Conservation (phyloP, 2,113 vertebrate species). For the Gobius niger region DNA sequence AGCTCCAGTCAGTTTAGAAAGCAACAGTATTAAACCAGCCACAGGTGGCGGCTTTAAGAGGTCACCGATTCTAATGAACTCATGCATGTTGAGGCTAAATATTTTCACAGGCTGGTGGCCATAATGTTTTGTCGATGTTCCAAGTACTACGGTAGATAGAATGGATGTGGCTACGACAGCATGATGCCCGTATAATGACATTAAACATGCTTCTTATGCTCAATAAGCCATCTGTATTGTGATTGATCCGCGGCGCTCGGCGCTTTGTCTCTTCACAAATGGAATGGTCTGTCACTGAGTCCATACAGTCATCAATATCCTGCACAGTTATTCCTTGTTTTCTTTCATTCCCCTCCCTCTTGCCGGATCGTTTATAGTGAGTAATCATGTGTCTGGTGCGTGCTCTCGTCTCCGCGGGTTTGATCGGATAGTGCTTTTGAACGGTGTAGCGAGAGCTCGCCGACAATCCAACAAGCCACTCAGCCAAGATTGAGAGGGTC, state of each 20-base stretch:
- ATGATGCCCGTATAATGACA: conserved; percentile 92
- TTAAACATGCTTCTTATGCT: conserved; percentile 97
- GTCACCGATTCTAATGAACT: too few relatives aligned
- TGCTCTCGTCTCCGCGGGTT: conserved; percentile 85
- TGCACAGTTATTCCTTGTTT: conserved; percentile 67
- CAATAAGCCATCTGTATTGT: conserved; percentile 91
- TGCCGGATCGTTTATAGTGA: conserved; percentile 90
- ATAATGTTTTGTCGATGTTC: conserved; percentile 8
- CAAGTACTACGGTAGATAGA: conserved; percentile 9
- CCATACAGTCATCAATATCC: conserved; percentile 98
- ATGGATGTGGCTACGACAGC: background rate
- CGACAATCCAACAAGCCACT: conserved; percentile 90
- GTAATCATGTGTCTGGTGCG: conserved; percentile 94
- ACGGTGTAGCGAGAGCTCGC: conserved; percentile 80
- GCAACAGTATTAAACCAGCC: too few relatives aligned
- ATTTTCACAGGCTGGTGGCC: background rate
- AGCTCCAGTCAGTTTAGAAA: too few relatives aligned
- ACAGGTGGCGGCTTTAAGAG: too few relatives aligned
- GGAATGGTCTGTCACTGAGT: conserved; percentile 93
- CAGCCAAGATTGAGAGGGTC: conserved; percentile 90
- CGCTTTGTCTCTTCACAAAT: conserved; percentile 93
- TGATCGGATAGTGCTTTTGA: conserved; percentile 90
- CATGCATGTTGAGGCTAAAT: too few relatives aligned
- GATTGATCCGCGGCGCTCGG: conserved; percentile 91
- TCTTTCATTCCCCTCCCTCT: conserved; percentile 16